Evolutionary conservation across 1,140 invertebrate species (phyloP), one percentile per base, ranked within the genome.

Genomic region (Leptestheria dahalacensis): DNA sequence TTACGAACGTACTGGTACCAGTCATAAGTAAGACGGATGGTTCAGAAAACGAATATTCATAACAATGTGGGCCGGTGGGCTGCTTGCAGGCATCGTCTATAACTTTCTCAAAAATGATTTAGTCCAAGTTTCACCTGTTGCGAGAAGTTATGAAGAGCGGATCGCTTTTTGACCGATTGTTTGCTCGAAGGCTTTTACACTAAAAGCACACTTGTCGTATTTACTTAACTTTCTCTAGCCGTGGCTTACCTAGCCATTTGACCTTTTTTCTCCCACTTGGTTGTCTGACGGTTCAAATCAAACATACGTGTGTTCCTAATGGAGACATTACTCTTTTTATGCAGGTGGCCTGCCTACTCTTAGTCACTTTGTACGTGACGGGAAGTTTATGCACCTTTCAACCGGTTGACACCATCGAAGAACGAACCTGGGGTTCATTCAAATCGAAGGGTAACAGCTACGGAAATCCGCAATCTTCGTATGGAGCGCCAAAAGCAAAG

Each of bases 401-500:
- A 41, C 33, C 15, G 33, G 6, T 15, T 15, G 33, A 41, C 15
- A 15, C 6, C 6, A 41, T 41, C 6, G 33, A 41, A 15, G 33
- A 41, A 41, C 33, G 33, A 41, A 41, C 33, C 6, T 41, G 33
- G 33, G 33, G 33, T 9, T 41, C 33, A 9, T 41, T 41, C 33
- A 41, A 41, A 15, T 41, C 33, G 6, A 41, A 41, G 15, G 33
- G 33, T 6, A 6, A 41, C 6, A 41, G 33, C 15, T 41, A 41
- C 33, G 33, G 33, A 41, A 15, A 6, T 9, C 48, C 48, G 11
- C 29, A 53, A 2, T 28, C 41, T 48, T 33, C 54, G 15, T 62
- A 62, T 33, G 61, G 53, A 20, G 53, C 61, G 48, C 61, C 50
- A n/a, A 59, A 59, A 61, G 47, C 60, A 0, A 61, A 61, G 48